Evolutionary conservation across 2,113 vertebrate species (phyloP), one percentile per base, ranked within the genome.

Genomic region (Upupa epops): DNA sequence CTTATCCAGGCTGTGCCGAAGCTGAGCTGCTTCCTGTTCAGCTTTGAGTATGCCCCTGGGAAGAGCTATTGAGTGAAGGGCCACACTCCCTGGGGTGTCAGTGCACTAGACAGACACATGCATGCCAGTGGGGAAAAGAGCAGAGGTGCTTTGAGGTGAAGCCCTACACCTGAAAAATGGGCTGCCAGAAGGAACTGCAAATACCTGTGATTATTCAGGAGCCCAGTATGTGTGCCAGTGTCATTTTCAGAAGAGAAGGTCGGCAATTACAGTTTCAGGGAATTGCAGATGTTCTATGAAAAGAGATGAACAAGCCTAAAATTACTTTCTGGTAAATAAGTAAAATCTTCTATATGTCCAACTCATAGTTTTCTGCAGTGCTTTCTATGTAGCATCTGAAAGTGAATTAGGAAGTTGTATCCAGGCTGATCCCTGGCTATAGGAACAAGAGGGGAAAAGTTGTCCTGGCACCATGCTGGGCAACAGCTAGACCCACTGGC

Each of bases 151-250:
- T 22, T 13, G 55, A 89, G 83, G 72, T 60, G 42, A 80, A 76
- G 80, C 34, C 64, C 64, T 26, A 16, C 6, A 0, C 51, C 3
- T 24, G 61, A 74, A 42, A 61, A 77, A 51, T 8, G 5, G 0
- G 1, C 12, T 80, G 19, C 42, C 16, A n/a, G 52, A 40, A 68
- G 56, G 77, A 94, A 63, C 59, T 60, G 20, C 78, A 94, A 74
- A 37, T 92, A 80, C 70, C 73, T 80, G 56, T 76, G 59, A 14
- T 86, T 82, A 69, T 56, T 72, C 82, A 95, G 65, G 54, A 72
- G 59, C 54, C 59, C 59, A 87, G 81, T 36, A 12, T 28, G 31
- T 86, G 40, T 54, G 65, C 51, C 32, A 14, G 13, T 17, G 70
- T 20, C 20, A 6, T 89, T 78, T 96, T 81, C 18, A 3, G 74